Base-by-base conservation (phyloP, 2,888 invertebrate genomes). In the Eustalomyia histrio region DNA sequence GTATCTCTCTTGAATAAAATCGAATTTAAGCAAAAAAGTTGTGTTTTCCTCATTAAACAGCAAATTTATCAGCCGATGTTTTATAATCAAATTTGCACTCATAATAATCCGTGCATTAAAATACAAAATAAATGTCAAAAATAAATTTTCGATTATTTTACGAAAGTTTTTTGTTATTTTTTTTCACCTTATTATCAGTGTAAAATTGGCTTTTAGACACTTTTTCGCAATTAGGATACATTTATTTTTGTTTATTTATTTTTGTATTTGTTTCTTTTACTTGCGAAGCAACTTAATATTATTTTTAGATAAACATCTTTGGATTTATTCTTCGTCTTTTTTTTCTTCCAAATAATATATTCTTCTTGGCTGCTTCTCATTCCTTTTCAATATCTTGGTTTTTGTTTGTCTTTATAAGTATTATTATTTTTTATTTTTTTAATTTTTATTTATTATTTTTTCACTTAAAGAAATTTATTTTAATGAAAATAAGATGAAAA, bases 381-480 rank as follows among this genome's bases (percentile, higher is more conserved):
- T 18, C 47, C 47, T 47, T 61, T 64, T 43, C 57, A 58, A 71
- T 69, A 68, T 43, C 67, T 72, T 57, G 24, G n/a, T 29, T 57
- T 21, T 24, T 57, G 24, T 57, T 57, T 57, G 57, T 57, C 29
- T 39, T 65, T 53, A 53, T 60, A 68, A 68, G 73, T 75, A 72
- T 69, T 73, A 63, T 73, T 80, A 58, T 76, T 80, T 79, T 12
- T 39, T 61, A 18, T 50, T 50, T 61, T 68, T 80, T 76, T 81
- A 73, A 68, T 73, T 79, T 81, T 76, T 69, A 81, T 78, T 76
- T 81, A 72, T 78, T 81, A 78, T 78, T 81, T 81, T 81, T 81
- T 81, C 76, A 81, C 76, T 81, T 78, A 81, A 81, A 81, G 73
- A 81, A 81, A 81, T 76, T 76, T 81, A 81, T 81, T 81, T 81